A percentile compares a stretch with the other conserved stretches of the same genome.
Evolutionary conservation across 2,888 invertebrate species (phyloP).

Genomic region (Rhimphoctona megacephalus): DNA sequence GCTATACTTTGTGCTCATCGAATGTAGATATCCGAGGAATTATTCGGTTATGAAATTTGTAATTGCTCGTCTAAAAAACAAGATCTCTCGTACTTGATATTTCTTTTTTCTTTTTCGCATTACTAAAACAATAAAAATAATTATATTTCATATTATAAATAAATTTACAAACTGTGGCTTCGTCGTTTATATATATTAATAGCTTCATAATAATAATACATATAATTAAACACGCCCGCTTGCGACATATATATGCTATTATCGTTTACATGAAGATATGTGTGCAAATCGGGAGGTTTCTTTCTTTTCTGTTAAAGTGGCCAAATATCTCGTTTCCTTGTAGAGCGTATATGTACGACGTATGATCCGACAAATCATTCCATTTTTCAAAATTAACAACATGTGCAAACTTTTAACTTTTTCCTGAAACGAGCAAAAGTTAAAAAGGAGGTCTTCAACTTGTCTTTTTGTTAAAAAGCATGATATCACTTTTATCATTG

Average conservation of each 20-base stretch:
- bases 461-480: background rate
- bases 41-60: slow-evolving; percentile 70
- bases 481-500: background rate
- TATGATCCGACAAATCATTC: slow-evolving; percentile 17
- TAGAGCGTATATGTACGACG: slow-evolving; percentile 2
- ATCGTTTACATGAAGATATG: slow-evolving; percentile 48
- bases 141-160: slow-evolving; percentile 75
- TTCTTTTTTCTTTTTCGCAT: slow-evolving; percentile 59
- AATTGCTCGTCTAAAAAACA: slow-evolving; percentile 54
- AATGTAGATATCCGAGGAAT: slow-evolving; percentile 78
- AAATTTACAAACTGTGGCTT: slow-evolving; percentile 76
- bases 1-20: slow-evolving; percentile 77
- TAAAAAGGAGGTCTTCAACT: background rate
- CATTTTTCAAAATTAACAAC: background rate
- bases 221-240: slow-evolving; percentile 63
- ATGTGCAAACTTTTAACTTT: background rate
- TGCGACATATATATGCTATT: slow-evolving; percentile 39
- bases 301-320: background rate
- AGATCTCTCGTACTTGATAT: slow-evolving; percentile 61
- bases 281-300: slow-evolving; percentile 68
- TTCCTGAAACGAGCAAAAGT: background rate
- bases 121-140: slow-evolving; percentile 72
- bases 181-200: slow-evolving; percentile 70
- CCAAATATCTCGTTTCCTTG: slow-evolving; percentile 15
- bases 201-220: slow-evolving; percentile 72